Evolutionary conservation across 2,113 vertebrate genomes (phyloP), one percentile per base, ranked within the genome.

Genomic region (Grus americana): DNA sequence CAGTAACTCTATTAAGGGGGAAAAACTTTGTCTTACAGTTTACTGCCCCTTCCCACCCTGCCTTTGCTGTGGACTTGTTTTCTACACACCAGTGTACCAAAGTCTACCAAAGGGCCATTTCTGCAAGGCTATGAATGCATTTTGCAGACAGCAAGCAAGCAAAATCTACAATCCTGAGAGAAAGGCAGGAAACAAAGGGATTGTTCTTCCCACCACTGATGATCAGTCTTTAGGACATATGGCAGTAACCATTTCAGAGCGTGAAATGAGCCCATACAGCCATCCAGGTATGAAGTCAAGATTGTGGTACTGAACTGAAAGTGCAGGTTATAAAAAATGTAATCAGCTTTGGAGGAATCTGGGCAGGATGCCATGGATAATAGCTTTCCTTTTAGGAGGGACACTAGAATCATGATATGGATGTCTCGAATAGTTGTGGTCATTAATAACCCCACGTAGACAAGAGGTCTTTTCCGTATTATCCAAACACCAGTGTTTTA

Each of bases 331-430:
- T 32, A 32, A 91, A 68, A 85, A 92, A 90, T 79, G 74, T 74
- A 85, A 90, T 93, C 70, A 40, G 87, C 44, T 55, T 74, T 44
- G 79, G 44, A 95, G 74, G 88, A 97, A 94, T 93, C 38, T 95
- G 74, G 92, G 92, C 92, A 92, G 88, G 40, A 40, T 90, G 90
- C 88, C 88, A 93, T 49, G 36, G 52, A 68, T 68, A 79, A 88
- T 11, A 94, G 57, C 70, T 95, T 79, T 59, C 29, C 23, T 71
- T 79, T 84, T 50, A 85, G 93, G 81, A 95, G 88, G 88, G 82
- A 88, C 44, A 21, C 50, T 49, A 6, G n/a, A 75, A 52, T 11
- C 32, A 55, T 75, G 57, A 79, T 93, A 75, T 18, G 81, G 74
- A 75, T 75, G 81, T 88, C 88, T 88, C 66, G 47, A 90, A 71